phyloP scores from a whole-genome alignment of 1,140 invertebrate species.

The Listronotus bonariensis region DNA sequence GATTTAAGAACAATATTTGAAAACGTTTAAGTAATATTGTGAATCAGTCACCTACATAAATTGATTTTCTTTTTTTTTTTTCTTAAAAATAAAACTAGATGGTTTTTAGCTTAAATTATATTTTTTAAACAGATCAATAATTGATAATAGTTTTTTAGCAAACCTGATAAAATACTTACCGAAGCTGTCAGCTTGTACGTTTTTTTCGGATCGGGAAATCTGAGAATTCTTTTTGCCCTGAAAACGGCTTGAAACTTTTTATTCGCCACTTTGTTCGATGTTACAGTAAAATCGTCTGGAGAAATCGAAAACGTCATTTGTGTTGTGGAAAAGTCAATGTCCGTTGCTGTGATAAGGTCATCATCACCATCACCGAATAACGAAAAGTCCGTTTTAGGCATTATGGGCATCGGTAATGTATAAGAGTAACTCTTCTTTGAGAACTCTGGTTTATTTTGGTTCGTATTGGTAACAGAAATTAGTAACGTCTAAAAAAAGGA shows the following conservation, averaged over 20 bases:
- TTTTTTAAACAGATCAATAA: too few species aligned
- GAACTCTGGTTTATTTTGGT: constrained; percentile 25
- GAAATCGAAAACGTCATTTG: constrained; percentile 37
- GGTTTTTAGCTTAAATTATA: too few species aligned
- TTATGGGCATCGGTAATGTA: constrained; percentile 42
- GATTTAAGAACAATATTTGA: too few species aligned
- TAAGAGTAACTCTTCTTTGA: constrained; percentile 23
- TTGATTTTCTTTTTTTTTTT: too few species aligned
- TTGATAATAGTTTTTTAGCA: too few species aligned
- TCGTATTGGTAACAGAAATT: constrained; percentile 14
- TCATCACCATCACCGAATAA: constrained; percentile 29
- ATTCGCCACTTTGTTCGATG: constrained; percentile 6
- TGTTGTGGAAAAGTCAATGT: constrained; percentile 44
- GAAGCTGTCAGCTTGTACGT: constrained; percentile 33
- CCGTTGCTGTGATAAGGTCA: constrained; percentile 27
- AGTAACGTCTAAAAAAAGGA: constrained; percentile 3
- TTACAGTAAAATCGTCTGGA: constrained; percentile 27
- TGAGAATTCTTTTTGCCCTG: constrained; percentile 21
- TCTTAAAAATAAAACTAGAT: too few species aligned
- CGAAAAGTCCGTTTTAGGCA: constrained; percentile 35
- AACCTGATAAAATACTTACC: constrained; percentile 22
- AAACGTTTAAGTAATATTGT: too few species aligned
- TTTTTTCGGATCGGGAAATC: constrained; percentile 6
- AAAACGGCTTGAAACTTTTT: constrained; percentile 33
- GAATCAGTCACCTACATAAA: too few species aligned